Base-by-base conservation (phyloP, 2,113 vertebrate species). In the Synchiropus splendidus region DNA sequence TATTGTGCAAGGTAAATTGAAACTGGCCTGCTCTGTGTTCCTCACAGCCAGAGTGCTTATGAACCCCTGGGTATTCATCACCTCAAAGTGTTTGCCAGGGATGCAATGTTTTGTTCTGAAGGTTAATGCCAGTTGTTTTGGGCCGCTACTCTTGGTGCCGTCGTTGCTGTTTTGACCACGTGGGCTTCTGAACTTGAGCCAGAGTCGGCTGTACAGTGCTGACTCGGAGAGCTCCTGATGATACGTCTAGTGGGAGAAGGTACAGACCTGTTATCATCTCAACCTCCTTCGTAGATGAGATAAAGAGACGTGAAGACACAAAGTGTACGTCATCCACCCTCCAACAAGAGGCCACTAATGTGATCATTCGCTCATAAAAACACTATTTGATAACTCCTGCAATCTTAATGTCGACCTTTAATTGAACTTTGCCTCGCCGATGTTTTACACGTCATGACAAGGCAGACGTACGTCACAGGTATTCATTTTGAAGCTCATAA, bases 1-100 rank as follows among this genome's bases (percentile, higher is more conserved):
- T 54, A 57, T 51, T 56, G 51, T 17, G 34, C 0, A 21, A 56
- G 61, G 61, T 74, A 55, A 69, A 64, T 71, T 67, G 49, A 64
- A 56, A 45, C 33, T 18, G 17, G 30, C 41, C 12, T 12, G 31
- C 42, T 40, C 9, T 32, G 27, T 2, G n/a, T 31, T 4, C 12
- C 38, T 60, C 52, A 51, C 57, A 56, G 57, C 21, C 21, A 60
- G 2, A 8, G 16, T 58, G 39, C 50, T 59, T 49, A 39, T 36
- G 18, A 68, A 66, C 21, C 47, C 14, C 11, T 8, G 38, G 67
- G 67, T n/a, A n/a, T n/a, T n/a, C 67, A 61, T 40, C 52, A 48
- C 36, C 12, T 45, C 6, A 0, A 13, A 34, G 12, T 60, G 47
- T 64, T 68, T 66, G 54, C 50, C 45, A 45, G 44, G 27, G 52